Percentiles rank a stretch among this genome's conserved stretches.
Conservation (phyloP, 2,797 vertebrate species). For the Helicolenus hilgendorfi region DNA sequence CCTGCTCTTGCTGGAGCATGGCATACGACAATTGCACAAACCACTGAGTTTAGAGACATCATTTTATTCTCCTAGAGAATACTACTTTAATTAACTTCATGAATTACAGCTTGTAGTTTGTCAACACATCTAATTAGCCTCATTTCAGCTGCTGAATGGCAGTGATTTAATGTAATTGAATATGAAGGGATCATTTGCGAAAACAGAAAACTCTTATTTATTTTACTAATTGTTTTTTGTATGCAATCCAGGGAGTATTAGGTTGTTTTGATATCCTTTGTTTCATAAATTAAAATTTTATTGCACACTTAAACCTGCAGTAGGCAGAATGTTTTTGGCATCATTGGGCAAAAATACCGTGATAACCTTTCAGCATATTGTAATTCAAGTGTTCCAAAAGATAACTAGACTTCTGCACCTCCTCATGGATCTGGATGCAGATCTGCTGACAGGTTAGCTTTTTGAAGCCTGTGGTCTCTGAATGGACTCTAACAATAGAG, state of each 20-base stretch:
- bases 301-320: too few species aligned
- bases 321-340: too few species aligned
- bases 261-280: too few species aligned
- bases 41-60: background rate
- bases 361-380: too few species aligned
- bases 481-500: background rate
- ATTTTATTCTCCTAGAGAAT: rapidly evolving
- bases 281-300: too few species aligned
- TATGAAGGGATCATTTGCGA: background rate
- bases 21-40: background rate
- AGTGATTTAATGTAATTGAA: background rate
- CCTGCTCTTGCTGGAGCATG: background rate
- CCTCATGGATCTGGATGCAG: background rate
- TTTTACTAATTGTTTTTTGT: background rate
- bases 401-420: rapidly evolving
- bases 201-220: background rate
- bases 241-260: too few species aligned
- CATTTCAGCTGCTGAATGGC: background rate
- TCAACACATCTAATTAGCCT: background rate
- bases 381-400: rapidly evolving
- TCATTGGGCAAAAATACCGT: too few species aligned
- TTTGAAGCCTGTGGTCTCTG: background rate
- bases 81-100: background rate
- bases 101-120: background rate
- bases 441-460: background rate